Evolutionary conservation across 1,140 invertebrate genomes (phyloP), one percentile per base, ranked within the genome.

Genomic region (Aphelenchoides avenae): DNA sequence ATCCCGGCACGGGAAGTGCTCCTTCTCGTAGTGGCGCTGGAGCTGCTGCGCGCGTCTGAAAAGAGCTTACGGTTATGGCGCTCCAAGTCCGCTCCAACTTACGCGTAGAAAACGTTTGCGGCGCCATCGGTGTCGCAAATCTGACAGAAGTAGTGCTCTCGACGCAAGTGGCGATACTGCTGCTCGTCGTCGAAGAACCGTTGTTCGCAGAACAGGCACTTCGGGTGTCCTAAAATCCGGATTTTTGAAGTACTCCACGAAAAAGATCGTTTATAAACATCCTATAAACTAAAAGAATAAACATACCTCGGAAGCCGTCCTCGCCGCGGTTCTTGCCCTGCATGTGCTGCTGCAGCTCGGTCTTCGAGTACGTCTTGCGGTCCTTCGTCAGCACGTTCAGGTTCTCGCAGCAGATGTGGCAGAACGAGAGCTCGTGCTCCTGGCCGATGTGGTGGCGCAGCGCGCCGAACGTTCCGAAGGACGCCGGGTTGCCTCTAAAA

Each of bases 131-230:
- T 37, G 15, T 72, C 71, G 46, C 70, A 72, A 42, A 72, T 66
- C 42, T 72, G 71, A 26, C 70, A 72, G 54, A 71, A 72, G 37
- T 65, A 72, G 49, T 72, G 71, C 9, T 72, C 61, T 46, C 70
- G 61, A 3, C 70, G 44, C 9, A 72, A 40, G 63, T 72, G 70
- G 2, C 58, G 52, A 46, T 74, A 72, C 22, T 65, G 61, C 18
- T 57, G 64, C 18, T 72, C 70, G n/a, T 62, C 57, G 47, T 72
- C 70, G 22, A 69, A 71, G 40, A 72, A 72, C 3, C 73, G 57
- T 34, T 74, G 40, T 3, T 66, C 58, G 44, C 70, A 72, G 49
- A 75, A 72, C 0, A 73, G 50, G 37, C 70, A 71, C 7, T 46
- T 50, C 5, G 70, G 70, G 51, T 74, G 70, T 0, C 70, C 70